Conservation (phyloP, 2,113 vertebrate species). For the Hiodon tergisus region DNA sequence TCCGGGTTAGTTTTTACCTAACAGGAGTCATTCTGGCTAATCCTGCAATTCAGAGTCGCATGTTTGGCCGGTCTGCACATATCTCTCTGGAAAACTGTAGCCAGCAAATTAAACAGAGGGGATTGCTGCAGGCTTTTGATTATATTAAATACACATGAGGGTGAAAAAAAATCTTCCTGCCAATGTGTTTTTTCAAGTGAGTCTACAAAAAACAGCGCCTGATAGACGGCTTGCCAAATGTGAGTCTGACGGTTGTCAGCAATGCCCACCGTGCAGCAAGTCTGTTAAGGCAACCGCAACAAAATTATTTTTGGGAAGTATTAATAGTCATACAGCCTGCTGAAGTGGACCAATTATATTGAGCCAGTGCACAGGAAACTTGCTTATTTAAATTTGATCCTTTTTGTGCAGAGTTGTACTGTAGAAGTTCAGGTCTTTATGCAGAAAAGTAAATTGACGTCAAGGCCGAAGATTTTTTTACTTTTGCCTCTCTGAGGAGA, state of each 20-base stretch:
- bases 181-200: background rate
- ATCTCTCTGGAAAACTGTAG: slow-evolving; percentile 13
- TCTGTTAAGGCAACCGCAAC: background rate
- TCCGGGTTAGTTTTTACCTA: background rate
- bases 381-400: background rate
- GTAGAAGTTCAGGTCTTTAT: background rate
- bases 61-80: slow-evolving; percentile 8
- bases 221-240: background rate
- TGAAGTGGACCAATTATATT: background rate
- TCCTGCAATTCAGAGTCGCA: slow-evolving; percentile 3
- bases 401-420: background rate
- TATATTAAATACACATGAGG: slow-evolving; percentile 18
- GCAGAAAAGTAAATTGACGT: background rate
- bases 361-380: background rate
- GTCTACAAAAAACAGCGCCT: background rate
- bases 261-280: background rate
- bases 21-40: background rate
- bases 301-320: background rate
- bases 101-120: slow-evolving; percentile 9
- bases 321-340: background rate
- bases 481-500: background rate
- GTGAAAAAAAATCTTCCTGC: background rate
- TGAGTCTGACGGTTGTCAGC: slow-evolving; percentile 1
- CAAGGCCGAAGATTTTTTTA: background rate
- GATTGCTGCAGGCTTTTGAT: slow-evolving; percentile 14